phyloP scores from a whole-genome alignment of 2,888 invertebrate genomes.

The Busseola fusca region DNA sequence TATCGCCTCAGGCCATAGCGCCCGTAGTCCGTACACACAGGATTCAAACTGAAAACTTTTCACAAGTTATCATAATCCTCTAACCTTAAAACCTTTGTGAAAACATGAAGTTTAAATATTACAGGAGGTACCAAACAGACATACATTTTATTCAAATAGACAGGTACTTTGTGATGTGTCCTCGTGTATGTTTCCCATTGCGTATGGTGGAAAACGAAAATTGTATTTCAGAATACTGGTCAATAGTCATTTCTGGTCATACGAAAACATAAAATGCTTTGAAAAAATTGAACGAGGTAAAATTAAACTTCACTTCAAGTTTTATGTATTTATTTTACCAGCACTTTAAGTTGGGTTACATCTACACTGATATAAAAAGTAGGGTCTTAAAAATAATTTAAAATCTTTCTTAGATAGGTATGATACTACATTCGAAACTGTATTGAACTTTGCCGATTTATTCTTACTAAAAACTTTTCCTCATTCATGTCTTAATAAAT shows the following conservation, averaged over 20 bases:
- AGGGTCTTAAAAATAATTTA: background rate
- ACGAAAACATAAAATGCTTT: background rate
- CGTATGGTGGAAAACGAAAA: background rate
- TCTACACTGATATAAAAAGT: background rate
- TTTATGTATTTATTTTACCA: background rate
- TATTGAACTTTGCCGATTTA: background rate
- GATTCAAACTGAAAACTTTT: conserved; percentile 39
- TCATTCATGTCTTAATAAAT: background rate
- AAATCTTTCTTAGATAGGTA: too few relatives aligned
- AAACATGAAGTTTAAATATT: background rate
- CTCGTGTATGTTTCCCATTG: background rate
- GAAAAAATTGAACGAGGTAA: background rate
- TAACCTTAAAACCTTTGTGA: conserved; percentile 17
- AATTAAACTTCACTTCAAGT: too few relatives aligned
- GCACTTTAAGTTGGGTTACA: background rate
- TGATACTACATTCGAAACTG: background rate
- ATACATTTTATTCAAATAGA: background rate
- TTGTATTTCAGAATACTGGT: background rate
- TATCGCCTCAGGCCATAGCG: conserved; percentile 19
- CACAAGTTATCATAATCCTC: conserved; percentile 1
- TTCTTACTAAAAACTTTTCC: background rate
- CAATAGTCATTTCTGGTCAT: background rate
- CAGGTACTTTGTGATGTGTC: too few relatives aligned
- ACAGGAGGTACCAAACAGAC: background rate
- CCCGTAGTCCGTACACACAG: conserved; percentile 4